Evolutionary conservation across 2,797 vertebrate species (phyloP).

Genomic region (Coluber constrictor): DNA sequence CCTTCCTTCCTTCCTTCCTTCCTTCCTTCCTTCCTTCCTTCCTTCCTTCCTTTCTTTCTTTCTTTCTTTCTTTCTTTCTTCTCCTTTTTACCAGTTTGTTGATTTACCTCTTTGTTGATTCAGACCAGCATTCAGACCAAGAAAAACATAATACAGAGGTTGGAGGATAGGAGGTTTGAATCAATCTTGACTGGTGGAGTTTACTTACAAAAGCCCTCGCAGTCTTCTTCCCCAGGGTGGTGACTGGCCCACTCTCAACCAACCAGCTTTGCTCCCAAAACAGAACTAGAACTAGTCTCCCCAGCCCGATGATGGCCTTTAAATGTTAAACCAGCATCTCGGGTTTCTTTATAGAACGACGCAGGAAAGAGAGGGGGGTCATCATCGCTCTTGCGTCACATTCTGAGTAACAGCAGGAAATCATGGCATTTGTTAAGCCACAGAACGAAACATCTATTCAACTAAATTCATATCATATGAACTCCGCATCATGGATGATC

Average conservation of each 20-base stretch:
- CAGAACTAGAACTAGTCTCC: not conserved
- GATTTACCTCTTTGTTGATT: not conserved
- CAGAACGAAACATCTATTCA: not conserved
- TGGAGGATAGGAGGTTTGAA: not conserved
- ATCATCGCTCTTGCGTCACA: not conserved
- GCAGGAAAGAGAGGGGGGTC: not conserved
- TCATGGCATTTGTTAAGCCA: not conserved
- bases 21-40: no score
- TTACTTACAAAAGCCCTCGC: not conserved
- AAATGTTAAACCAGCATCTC: not conserved
- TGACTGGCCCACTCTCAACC: not conserved
- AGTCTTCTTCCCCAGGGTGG: not conserved
- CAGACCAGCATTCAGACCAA: not conserved
- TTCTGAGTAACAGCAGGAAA: not conserved
- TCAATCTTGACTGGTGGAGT: not conserved
- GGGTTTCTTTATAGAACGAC: not conserved
- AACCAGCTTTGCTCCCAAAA: not conserved
- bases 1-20: no score
- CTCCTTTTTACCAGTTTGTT: not conserved
- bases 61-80: not conserved
- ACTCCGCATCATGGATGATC: not conserved
- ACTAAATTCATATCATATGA: not conserved
- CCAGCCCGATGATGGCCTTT: not conserved
- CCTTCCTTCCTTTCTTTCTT: no score
- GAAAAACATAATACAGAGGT: not conserved